Base-by-base conservation (phyloP, 2,888 invertebrate species). In the Anorthoa munda region DNA sequence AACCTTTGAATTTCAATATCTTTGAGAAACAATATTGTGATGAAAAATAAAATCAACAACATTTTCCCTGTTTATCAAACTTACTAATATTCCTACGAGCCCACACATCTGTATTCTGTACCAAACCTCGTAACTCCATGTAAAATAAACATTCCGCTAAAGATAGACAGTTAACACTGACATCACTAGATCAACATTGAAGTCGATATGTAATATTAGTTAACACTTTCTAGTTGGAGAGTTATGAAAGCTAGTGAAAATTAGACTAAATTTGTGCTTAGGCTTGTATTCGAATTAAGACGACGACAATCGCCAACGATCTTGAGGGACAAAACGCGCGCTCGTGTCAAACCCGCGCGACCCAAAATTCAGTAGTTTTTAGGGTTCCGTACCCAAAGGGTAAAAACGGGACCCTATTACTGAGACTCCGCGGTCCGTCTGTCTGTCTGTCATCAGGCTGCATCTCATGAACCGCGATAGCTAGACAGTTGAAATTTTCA, bases 81-180 rank as follows among this genome's bases (percentile, higher is more conserved):
- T 9, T 59, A 23, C 9, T 46, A 66, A 80, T 50, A 64, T 5
- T 48, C 45, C 18, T 46, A 45, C 12, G 48, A 61, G n/a, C 31
- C 48, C 13, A 58, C 66, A 58, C 39, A 26, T 15, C 12, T 7
- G 15, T 50, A 21, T n/a, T 15, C 12, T 7, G 15, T 50, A 21
- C 23, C 4, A 66, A 56, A 67, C 17, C 64, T 79, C 70, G 70
- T 56, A 58, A 81, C 56, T 39, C 7, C 15, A 2, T 23, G 39
- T 21, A 58, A 77, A 58, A 23, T 77, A 78, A 78, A 82, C 79
- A 82, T 53, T 50, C 1, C 1, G 2, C 56, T 78, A 68, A 23
- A 65, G 5, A 65, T 65, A 78, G 56, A 66, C 53, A 56, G 23
- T 65, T 68, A 18, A 46, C 66, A 67, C 65, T 58, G 26, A 55